Base-by-base conservation (phyloP, 2,797 vertebrate genomes). In the Manis crassicaudata region DNA sequence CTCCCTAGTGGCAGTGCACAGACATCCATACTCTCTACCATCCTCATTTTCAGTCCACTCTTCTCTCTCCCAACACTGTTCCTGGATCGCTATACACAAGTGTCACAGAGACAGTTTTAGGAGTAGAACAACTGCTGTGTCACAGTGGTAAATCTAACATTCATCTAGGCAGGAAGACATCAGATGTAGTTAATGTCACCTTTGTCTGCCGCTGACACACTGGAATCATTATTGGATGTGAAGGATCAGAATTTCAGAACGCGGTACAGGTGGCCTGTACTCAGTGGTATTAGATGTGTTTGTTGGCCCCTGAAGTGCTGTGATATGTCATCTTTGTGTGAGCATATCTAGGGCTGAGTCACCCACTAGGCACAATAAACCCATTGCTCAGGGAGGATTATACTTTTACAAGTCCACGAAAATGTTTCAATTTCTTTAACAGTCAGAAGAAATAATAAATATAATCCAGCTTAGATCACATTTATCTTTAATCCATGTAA, bases 231-330 rank as follows among this genome's bases (percentile, higher is more conserved):
- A 94, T 84, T 54, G 79, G 35, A 52, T 72, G 40, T 95, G 94
- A 93, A 97, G 87, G 96, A 97, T 75, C 68, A 96, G 50, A 73
- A 75, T 97, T 97, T 97, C 95, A 97, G 76, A 97, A 95, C 95
- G 70, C 46, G 58, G 14, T 87, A 3, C 10, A 40, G 40, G 62
- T 50, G 13, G 12, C 20, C 20, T 83, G 56, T 56, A 27, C 14
- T 58, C 4, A 46, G 10, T 91, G 68, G 29, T 84, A 17, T 87
- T 88, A 96, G 89, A 98, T 88, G 46, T 82, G 92, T 87, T 98
- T 96, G 81, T 94, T 96, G 82, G 88, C 76, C 96, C 83, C 93
- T 95, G 70, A 97, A 93, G 37, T 63, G 70, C 93, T 68, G 82
- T 76, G 95, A 94, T 86, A 73, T 5, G 72, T 92, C 76, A 94